Conservation (phyloP, 1,140 invertebrate species). For the Nasonia giraulti region DNA sequence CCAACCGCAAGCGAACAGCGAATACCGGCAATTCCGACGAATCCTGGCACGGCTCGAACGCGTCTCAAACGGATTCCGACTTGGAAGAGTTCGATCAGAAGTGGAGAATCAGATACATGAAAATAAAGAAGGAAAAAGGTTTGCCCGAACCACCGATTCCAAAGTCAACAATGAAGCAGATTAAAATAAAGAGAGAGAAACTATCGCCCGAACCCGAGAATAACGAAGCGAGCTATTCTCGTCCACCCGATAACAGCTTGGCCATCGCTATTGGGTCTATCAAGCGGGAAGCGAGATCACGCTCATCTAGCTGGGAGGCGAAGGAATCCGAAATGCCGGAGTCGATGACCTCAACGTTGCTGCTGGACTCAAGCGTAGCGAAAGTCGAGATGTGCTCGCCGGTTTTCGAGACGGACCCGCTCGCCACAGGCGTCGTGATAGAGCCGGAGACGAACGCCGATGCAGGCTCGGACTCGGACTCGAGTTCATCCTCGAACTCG, state of each 20-base stretch:
- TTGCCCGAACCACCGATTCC: background rate
- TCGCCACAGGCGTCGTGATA: too few species aligned
- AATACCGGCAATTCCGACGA: background rate
- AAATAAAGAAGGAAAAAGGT: constrained; percentile 15
- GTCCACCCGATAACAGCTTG: background rate
- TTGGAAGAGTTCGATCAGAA: background rate
- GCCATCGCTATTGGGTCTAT: background rate
- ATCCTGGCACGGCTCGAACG: constrained; percentile 1
- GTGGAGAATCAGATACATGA: background rate
- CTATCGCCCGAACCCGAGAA: too few species aligned
- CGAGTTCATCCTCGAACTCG: constrained; percentile 20
- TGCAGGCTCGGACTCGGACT: background rate
- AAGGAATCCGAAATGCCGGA: background rate
- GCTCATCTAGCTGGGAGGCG: background rate
- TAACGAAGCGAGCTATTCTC: background rate
- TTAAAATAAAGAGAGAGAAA: constrained; percentile 3
- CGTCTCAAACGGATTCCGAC: background rate
- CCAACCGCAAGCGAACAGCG: background rate
- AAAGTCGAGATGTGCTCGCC: constrained; percentile 30
- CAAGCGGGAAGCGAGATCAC: background rate
- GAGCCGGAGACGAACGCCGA: constrained; percentile 8
- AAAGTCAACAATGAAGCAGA: background rate
- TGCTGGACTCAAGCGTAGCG: constrained; percentile 26
- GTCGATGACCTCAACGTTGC: constrained; percentile 2
- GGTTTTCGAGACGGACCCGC: background rate